phyloP scores from a whole-genome alignment of 64 coral and sea anemone species.

The Stichodactyla mertensii region DNA sequence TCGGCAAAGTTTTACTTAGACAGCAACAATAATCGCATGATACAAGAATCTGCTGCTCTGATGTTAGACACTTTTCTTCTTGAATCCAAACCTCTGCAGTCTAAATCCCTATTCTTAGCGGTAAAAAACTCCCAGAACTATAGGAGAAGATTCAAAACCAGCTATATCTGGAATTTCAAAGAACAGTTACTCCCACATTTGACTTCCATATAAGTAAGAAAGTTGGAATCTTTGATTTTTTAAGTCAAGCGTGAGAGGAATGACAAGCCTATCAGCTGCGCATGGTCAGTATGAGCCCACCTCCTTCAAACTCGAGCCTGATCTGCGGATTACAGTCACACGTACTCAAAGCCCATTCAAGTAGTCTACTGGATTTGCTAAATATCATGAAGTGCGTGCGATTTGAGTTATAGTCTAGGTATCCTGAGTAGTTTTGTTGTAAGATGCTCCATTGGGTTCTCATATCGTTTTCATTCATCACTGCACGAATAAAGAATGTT shows the following conservation, averaged over 20 bases:
- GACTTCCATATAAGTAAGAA: slow-evolving; percentile 3
- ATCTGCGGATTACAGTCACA: too few relatives aligned
- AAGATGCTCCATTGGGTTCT: neutral
- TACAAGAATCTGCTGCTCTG: neutral
- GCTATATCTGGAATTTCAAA: neutral
- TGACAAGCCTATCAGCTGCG: neutral
- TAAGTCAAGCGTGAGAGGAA: neutral
- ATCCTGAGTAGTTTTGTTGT: neutral
- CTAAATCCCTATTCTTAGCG: neutral
- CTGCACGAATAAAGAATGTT: neutral
- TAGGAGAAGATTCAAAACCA: neutral
- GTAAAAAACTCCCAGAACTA: neutral
- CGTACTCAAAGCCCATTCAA: too few relatives aligned
- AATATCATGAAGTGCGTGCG: too few relatives aligned
- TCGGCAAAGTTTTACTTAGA: neutral
- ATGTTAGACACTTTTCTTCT: neutral
- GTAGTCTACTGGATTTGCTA: too few relatives aligned
- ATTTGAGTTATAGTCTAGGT: too few relatives aligned
- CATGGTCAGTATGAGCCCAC: neutral
- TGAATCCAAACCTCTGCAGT: neutral
- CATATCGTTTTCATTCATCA: neutral
- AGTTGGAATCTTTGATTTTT: neutral
- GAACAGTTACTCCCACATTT: neutral
- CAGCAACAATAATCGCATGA: neutral
- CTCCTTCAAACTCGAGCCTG: too few relatives aligned